Base-by-base conservation (phyloP, 2,113 vertebrate species). In the Tursiops truncatus region DNA sequence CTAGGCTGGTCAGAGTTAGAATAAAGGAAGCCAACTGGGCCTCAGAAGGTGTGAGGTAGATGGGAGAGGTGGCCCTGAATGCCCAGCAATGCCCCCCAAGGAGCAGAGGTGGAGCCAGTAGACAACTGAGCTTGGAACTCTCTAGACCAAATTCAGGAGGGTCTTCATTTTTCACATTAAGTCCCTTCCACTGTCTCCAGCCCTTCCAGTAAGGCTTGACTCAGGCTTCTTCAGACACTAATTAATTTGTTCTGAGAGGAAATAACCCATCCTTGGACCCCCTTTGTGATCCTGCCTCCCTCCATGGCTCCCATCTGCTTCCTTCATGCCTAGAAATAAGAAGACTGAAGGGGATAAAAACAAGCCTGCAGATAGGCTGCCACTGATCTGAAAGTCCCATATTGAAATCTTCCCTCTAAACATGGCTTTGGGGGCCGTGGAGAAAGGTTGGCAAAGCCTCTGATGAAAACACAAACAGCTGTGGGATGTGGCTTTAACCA, bases 381-480 rank as follows among this genome's bases (percentile, higher is more conserved):
- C 6, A 28, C 44, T 56, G 36, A 62, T 25, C 92, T 47, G 47
- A 89, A 67, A 2, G 0, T 21, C 68, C 53, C 26, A 33, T 26
- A 38, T 5, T 36, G 68, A 96, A 73, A 77, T 77, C 28, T 79
- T 56, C 84, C 44, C 67, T 85, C 33, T 31, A 38, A 47, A 41
- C 3, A 2, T 47, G 76, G 84, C 31, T 56, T 56, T 91, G 53
- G 90, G 63, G 65, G 63, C 10, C 0, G 3, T 23, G 47, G 11
- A 58, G 63, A 56, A 80, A 91, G 82, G 56, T n/a, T n/a, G 44
- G 41, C 14, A 44, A 71, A 79, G 36, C 11, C 18, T 74, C 93
- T 71, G 88, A 83, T 94, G 73, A 95, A 97, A 97, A 96, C 36
- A 50, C 68, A n/a, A 93, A 89, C 73, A 97, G 91, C 88, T 76